Percentiles rank a stretch among this genome's conserved stretches.
Conservation (phyloP, 2,113 vertebrate species). For the Gobius niger region DNA sequence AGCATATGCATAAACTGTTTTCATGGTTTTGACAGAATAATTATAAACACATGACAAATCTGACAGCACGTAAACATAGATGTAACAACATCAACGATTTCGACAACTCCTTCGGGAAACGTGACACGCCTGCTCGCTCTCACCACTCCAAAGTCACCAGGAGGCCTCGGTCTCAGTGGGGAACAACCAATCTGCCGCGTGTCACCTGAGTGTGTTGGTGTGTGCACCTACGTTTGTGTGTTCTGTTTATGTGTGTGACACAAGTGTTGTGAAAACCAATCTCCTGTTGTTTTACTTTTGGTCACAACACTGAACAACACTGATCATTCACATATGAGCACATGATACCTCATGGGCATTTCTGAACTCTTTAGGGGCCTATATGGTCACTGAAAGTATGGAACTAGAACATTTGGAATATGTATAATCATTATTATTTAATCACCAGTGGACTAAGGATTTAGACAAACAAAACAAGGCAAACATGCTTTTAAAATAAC, state of each 20-base stretch:
- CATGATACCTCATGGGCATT: background rate
- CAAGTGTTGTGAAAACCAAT: constrained; percentile 41
- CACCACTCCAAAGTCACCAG: constrained; percentile 39
- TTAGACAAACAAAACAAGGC: no score
- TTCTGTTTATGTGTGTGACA: constrained; percentile 15
- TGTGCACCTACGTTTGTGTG: background rate
- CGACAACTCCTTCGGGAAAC: constrained; percentile 12
- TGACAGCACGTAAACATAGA: background rate
- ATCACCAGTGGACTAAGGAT: no score
- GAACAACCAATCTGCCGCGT: constrained; percentile 47
- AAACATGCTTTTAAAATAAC: no score
- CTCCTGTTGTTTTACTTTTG: constrained; percentile 43
- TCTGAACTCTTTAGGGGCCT: background rate
- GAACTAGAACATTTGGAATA: no score
- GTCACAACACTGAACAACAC: constrained; percentile 38
- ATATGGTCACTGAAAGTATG: no score
- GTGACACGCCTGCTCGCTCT: background rate
- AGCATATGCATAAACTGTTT: no score
- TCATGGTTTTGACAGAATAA: no score
- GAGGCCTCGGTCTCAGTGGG: constrained; percentile 44
- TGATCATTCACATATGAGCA: constrained; percentile 17
- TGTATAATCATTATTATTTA: no score
- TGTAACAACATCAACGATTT: background rate
- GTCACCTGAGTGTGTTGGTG: constrained; percentile 15
- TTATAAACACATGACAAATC: background rate